Evolutionary conservation across 2,113 vertebrate species (phyloP).

Genomic region (Sminthopsis crassicaudata): DNA sequence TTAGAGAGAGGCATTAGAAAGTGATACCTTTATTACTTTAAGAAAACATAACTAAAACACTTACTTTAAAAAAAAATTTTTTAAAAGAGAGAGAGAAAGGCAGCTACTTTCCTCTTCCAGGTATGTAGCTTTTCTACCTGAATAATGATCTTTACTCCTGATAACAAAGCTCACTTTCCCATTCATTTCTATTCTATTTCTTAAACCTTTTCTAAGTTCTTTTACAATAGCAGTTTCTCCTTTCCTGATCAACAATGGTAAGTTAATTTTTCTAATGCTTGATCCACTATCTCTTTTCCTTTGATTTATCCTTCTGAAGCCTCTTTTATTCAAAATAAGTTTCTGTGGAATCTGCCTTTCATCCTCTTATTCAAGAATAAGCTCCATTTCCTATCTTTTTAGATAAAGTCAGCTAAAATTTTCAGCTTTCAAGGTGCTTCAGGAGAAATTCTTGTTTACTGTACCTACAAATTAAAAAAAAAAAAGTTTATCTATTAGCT

Average conservation of each 20-base stretch:
- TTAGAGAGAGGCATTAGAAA: background rate
- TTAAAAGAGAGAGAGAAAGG: too few species aligned
- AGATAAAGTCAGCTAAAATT: background rate
- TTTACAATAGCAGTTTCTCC: background rate
- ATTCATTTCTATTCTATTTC: background rate
- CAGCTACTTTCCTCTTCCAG: too few species aligned
- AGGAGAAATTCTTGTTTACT: background rate
- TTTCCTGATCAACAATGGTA: background rate
- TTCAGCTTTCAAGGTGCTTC: background rate
- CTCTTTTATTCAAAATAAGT: background rate
- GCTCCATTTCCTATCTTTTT: background rate
- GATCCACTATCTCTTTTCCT: background rate
- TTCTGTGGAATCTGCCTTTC: background rate
- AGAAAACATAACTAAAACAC: background rate
- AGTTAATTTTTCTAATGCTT: background rate
- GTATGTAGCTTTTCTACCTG: too few species aligned
- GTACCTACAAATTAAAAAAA: background rate
- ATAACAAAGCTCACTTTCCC: background rate
- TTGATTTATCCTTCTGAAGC: background rate
- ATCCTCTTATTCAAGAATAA: background rate
- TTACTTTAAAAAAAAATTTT: background rate
- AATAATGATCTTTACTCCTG: background rate
- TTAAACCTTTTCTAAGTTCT: background rate
- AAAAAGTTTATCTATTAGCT: background rate
- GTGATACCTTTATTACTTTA: background rate